Percentiles rank a stretch among this genome's conserved stretches.
Evolutionary conservation across 2,888 invertebrate genomes (phyloP).

Genomic region (Unio delphinus): DNA sequence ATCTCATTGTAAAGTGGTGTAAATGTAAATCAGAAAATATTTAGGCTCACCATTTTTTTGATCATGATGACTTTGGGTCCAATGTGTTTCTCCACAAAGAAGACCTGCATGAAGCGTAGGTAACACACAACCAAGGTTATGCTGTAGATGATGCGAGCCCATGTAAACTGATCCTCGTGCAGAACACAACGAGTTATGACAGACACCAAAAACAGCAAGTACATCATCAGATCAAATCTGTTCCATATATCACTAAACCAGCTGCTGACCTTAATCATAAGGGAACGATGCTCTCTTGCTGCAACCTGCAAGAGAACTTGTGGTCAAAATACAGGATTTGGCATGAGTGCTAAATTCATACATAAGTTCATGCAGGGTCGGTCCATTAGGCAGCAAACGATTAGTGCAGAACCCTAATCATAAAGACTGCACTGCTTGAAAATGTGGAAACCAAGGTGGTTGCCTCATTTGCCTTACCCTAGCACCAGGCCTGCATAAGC

Average conservation of each 20-base stretch:
- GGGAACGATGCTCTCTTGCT: slow-evolving; percentile 53
- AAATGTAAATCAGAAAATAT: no score
- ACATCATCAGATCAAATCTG: slow-evolving; percentile 64
- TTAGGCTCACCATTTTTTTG: slow-evolving; percentile 63
- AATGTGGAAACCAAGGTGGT: no score
- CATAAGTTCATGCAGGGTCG: no score
- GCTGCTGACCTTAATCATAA: slow-evolving; percentile 53
- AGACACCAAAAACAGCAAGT: slow-evolving; percentile 58
- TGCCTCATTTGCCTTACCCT: no score
- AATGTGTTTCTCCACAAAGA: slow-evolving; percentile 67
- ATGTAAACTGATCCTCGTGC: slow-evolving; percentile 42
- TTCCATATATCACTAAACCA: slow-evolving; percentile 69
- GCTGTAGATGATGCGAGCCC: slow-evolving; percentile 64
- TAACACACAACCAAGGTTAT: slow-evolving; percentile 65
- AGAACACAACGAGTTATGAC: slow-evolving; percentile 60
- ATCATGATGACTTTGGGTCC: slow-evolving; percentile 72
- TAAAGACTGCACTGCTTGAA: no score
- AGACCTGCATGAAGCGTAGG: slow-evolving; percentile 68
- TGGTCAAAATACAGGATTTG: no score
- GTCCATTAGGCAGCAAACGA: no score
- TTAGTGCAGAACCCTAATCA: no score
- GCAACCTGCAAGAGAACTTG: slow-evolving; percentile 47
- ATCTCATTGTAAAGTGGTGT: no score
- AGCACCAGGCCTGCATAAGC: no score
- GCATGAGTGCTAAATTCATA: no score